phyloP scores from a whole-genome alignment of 2,113 vertebrate genomes.

The Caloenas nicobarica region DNA sequence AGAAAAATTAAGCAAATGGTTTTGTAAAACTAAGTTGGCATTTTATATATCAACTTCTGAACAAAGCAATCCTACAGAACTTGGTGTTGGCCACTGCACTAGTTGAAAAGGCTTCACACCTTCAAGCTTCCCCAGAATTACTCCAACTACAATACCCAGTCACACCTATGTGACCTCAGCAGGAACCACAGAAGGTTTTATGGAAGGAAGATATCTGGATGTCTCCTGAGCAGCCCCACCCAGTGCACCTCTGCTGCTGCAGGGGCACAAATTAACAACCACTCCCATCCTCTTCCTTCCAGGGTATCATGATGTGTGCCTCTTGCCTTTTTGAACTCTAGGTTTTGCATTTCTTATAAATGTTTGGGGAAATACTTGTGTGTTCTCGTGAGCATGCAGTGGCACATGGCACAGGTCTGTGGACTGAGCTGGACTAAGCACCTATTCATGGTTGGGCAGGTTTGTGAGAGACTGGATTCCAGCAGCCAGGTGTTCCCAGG shows the following conservation, averaged over 20 bases:
- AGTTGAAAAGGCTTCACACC: neutral
- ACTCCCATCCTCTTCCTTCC: neutral
- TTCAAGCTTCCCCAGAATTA: neutral
- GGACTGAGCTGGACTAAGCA: neutral
- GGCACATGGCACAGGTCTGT: neutral
- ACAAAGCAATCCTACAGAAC: neutral
- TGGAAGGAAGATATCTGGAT: neutral
- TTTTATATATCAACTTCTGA: neutral
- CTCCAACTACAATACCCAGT: neutral
- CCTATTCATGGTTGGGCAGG: rapidly evolving
- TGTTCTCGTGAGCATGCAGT: rapidly evolving
- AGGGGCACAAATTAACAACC: neutral
- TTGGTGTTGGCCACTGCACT: neutral
- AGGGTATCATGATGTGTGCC: neutral
- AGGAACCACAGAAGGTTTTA: neutral
- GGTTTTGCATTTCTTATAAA: neutral
- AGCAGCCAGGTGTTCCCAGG: neutral
- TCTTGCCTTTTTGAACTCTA: neutral
- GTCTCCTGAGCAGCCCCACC: neutral
- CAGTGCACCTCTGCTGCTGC: neutral
- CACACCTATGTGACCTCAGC: rapidly evolving
- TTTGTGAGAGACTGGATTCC: neutral
- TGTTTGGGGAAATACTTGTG: neutral
- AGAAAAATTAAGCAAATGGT: neutral
- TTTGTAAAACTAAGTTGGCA: neutral